Evolutionary conservation across 2,113 vertebrate genomes (phyloP).

Genomic region (Anseranas semipalmata): DNA sequence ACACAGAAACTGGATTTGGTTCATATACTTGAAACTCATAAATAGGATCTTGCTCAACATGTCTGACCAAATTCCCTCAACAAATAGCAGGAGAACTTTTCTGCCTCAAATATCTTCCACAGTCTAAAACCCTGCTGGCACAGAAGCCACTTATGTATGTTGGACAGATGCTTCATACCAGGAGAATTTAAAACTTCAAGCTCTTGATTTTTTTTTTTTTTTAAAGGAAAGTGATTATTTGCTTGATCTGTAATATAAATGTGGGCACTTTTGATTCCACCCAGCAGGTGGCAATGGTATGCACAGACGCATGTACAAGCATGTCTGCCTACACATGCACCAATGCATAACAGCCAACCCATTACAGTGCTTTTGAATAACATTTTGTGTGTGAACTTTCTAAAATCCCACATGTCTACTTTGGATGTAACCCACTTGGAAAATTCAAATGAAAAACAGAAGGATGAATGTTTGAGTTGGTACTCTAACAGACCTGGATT

Average conservation of each 20-base stretch:
- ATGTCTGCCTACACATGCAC: neutral
- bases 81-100: neutral
- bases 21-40: neutral
- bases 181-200: neutral
- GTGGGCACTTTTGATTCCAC: neutral
- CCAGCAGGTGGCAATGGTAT: neutral
- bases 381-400: neutral
- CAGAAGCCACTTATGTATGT: neutral
- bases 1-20: neutral
- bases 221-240: neutral
- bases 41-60: neutral
- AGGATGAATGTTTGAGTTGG: neutral
- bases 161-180: neutral
- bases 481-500: neutral
- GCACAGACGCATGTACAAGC: neutral
- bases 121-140: neutral
- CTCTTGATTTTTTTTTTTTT: neutral
- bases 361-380: neutral
- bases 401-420: slow-evolving; percentile 5
- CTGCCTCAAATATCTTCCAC: neutral
- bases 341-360: neutral
- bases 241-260: neutral
- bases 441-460: slow-evolving; percentile 32
- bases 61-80: neutral
- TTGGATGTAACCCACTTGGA: neutral